Percentiles rank a stretch among this genome's conserved stretches.
phyloP scores from a whole-genome alignment of 2,113 vertebrate species.

The Gasterosteus aculeatus region DNA sequence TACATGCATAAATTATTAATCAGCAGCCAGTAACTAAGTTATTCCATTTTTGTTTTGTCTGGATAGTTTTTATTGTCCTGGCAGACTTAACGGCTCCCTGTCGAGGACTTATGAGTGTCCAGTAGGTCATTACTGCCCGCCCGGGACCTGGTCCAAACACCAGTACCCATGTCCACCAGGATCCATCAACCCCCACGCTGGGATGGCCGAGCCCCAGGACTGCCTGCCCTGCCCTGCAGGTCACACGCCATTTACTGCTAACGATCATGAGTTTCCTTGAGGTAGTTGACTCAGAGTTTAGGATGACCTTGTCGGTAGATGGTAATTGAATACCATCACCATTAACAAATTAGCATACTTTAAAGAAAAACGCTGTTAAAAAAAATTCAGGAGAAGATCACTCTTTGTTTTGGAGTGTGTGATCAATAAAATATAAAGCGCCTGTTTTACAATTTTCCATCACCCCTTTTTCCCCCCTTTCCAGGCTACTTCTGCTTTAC shows the following conservation, averaged over 20 bases:
- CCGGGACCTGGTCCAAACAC: constrained; percentile 78
- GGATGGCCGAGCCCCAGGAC: constrained; percentile 74
- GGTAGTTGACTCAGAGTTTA: constrained; percentile 9
- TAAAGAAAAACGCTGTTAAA: not conserved
- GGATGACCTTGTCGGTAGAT: not conserved
- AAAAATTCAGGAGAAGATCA: not conserved
- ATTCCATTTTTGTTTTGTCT: constrained; percentile 36
- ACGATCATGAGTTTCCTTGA: constrained; percentile 20
- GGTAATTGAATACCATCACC: not conserved
- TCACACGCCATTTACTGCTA: constrained; percentile 61
- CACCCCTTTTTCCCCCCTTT: not conserved
- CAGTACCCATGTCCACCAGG: constrained; percentile 89
- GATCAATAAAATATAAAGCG: not conserved
- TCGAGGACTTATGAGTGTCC: constrained; percentile 80
- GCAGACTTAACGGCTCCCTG: constrained; percentile 78
- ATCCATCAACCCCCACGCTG: constrained; percentile 82
- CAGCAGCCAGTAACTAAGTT: constrained; percentile 10
- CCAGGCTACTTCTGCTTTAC: constrained; percentile 83
- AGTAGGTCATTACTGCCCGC: constrained; percentile 87
- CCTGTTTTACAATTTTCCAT: not conserved
- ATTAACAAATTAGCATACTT: not conserved
- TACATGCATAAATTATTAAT: not conserved
- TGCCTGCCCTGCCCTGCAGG: constrained; percentile 89
- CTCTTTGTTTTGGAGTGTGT: not conserved
- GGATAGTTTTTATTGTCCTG: constrained; percentile 88